A percentile compares a stretch with the other conserved stretches of the same genome.
phyloP scores from a whole-genome alignment of 53 echinoderm and acorn worm genomes.

The Astropecten irregularis region DNA sequence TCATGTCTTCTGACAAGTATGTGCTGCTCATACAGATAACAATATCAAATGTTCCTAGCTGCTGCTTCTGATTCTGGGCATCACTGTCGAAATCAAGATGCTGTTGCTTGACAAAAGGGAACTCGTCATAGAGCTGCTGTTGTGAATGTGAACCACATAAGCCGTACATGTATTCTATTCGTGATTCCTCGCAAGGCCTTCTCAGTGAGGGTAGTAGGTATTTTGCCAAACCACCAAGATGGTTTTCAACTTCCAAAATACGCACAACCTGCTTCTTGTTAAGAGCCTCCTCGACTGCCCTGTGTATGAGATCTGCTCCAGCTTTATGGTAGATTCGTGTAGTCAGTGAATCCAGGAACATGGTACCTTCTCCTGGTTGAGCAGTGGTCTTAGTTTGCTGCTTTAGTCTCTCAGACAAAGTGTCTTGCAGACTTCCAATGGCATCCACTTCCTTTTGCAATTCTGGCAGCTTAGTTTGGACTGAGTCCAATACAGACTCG shows the following conservation, averaged over 20 bases:
- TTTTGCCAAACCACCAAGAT: slow-evolving; percentile 75
- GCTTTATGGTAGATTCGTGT: slow-evolving; percentile 75
- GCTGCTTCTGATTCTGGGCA: slow-evolving; percentile 63
- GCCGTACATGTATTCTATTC: slow-evolving; percentile 79
- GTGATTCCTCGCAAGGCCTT: slow-evolving; percentile 64
- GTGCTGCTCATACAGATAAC: slow-evolving; percentile 76
- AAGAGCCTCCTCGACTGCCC: slow-evolving; percentile 68
- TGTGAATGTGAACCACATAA: slow-evolving; percentile 73
- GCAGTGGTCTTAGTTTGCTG: too few species aligned
- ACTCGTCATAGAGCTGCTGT: slow-evolving; percentile 61
- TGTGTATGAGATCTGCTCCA: slow-evolving; percentile 59
- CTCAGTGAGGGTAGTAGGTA: slow-evolving; percentile 68
- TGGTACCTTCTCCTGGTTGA: background rate
- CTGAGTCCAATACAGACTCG: background rate
- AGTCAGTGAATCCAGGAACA: slow-evolving; percentile 70
- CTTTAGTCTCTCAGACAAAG: too few species aligned
- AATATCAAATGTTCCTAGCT: slow-evolving; percentile 74
- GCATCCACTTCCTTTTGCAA: background rate
- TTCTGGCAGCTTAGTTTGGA: background rate
- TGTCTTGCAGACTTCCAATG: too few species aligned
- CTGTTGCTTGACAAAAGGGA: slow-evolving; percentile 82
- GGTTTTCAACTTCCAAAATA: slow-evolving; percentile 79
- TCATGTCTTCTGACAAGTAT: slow-evolving; percentile 60
- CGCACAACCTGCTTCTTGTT: slow-evolving; percentile 70
- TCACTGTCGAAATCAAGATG: slow-evolving; percentile 78